Percentiles rank a stretch among this genome's conserved stretches.
Evolutionary conservation across 2,797 vertebrate genomes (phyloP).

Genomic region (Hoplostethus atlanticus): DNA sequence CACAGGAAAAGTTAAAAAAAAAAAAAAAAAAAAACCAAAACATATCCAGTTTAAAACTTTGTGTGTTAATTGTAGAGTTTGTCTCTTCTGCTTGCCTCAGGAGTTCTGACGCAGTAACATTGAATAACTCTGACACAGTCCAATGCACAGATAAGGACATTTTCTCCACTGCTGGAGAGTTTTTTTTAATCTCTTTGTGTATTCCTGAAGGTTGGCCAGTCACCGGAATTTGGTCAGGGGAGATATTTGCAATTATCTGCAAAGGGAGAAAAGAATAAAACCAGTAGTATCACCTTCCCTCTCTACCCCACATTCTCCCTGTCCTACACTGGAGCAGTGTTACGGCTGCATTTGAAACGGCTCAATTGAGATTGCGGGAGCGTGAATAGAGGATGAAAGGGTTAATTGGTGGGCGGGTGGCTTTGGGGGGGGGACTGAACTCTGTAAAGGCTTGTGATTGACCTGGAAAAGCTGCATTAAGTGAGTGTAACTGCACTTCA

Average conservation of each 20-base stretch:
- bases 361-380: slow-evolving; percentile 69
- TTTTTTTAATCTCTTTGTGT: slow-evolving; percentile 63
- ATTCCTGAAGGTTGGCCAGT: slow-evolving; percentile 55
- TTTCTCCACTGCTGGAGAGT: slow-evolving; percentile 45
- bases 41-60: neutral
- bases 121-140: slow-evolving; percentile 55
- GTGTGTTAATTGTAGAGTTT: slow-evolving; percentile 31
- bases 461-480: slow-evolving; percentile 83
- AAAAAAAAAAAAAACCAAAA: too few species aligned
- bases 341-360: slow-evolving; percentile 63
- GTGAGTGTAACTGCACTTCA: slow-evolving; percentile 78
- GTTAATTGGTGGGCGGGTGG: slow-evolving; percentile 54
- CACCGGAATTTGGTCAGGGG: slow-evolving; percentile 54
- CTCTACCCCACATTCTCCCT: slow-evolving; percentile 50
- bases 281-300: slow-evolving; percentile 52
- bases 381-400: slow-evolving; percentile 74
- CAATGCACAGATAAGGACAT: slow-evolving; percentile 61
- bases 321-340: slow-evolving; percentile 47
- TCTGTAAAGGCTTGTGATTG: slow-evolving; percentile 77
- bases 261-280: slow-evolving; percentile 41
- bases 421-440: slow-evolving; percentile 54
- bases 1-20: too few species aligned
- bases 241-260: slow-evolving; percentile 67
- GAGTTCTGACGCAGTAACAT: slow-evolving; percentile 55
- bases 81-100: slow-evolving; percentile 29